Evolutionary conservation across 2,888 invertebrate genomes (phyloP).

Genomic region (Rutpela maculata): DNA sequence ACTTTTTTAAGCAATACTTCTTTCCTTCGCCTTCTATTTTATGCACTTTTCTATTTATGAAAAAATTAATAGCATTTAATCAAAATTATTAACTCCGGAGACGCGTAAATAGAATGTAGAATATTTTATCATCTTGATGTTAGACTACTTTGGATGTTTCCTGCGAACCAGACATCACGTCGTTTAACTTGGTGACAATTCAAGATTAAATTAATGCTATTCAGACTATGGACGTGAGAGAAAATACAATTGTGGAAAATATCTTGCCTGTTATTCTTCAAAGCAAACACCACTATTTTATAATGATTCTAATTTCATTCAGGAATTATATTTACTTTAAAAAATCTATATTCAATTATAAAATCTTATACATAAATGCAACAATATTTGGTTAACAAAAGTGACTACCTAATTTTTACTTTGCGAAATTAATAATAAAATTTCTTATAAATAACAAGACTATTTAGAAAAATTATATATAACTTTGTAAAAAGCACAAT

Average conservation of each 20-base stretch:
- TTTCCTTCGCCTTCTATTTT: too few relatives aligned
- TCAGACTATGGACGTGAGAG: slow-evolving; percentile 53
- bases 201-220: slow-evolving; percentile 58
- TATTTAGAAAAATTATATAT: too few relatives aligned
- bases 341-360: too few relatives aligned
- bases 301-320: too few relatives aligned
- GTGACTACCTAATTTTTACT: too few relatives aligned
- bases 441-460: too few relatives aligned
- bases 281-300: background rate
- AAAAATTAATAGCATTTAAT: background rate
- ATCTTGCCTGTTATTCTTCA: slow-evolving; percentile 9
- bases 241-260: slow-evolving; percentile 41
- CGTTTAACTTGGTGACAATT: slow-evolving; percentile 54
- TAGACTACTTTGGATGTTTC: slow-evolving; percentile 50
- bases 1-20: too few relatives aligned
- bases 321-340: too few relatives aligned
- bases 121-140: slow-evolving; percentile 31
- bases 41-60: background rate
- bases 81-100: slow-evolving; percentile 32
- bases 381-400: too few relatives aligned
- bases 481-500: too few relatives aligned
- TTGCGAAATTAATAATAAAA: too few relatives aligned
- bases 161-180: slow-evolving; percentile 63
- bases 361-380: too few relatives aligned
- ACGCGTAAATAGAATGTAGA: slow-evolving; percentile 37